Base-by-base conservation (phyloP, 2,113 vertebrate species). In the Orthonyx spaldingii region DNA sequence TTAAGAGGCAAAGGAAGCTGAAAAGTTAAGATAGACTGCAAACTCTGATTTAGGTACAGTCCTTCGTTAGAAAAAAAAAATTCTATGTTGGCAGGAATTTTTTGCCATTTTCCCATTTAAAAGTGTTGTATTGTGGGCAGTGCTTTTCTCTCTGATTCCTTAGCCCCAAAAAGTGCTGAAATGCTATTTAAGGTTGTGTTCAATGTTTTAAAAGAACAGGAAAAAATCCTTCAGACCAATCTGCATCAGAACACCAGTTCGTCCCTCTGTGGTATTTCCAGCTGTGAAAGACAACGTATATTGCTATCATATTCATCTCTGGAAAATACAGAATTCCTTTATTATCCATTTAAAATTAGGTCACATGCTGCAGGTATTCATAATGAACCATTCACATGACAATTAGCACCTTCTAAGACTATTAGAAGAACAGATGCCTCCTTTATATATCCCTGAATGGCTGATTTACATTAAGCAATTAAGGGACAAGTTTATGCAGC, bases 31-130 rank as follows among this genome's bases (percentile, higher is more conserved):
- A 42, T 2, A 18, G 5, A 35, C 9, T 27, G 14, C 4, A 56
- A 74, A 18, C 10, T 32, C 30, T 53, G 18, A 84, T 63, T 70
- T 49, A 77, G 16, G 10, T 46, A 26, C 2, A 41, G 39, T 23
- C 30, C 16, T 69, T 64, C 49, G 46, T 39, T 37, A 65, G 42
- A 17, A 90, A 56, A 39, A 56, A 18, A 11, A 18, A 6, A n/a
- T 28, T 64, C 30, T 71, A 6, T 60, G 19, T 50, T 82, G 11
- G 7, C 30, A 44, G 27, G 22, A 1, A 0, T 1, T 28, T 55
- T 55, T 69, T 3, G 3, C 13, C 16, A 7, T 89, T 89, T 76
- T 42, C 23, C 24, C 16, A 35, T 78, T 63, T 24, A 37, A 23
- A 84, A 83, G 59, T n/a, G 27, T 26, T 77, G 8, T 56, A 11